A percentile compares a stretch with the other conserved stretches of the same genome.
Conservation (phyloP, 2,797 vertebrate genomes). For the Coranthus polyacanthus region DNA sequence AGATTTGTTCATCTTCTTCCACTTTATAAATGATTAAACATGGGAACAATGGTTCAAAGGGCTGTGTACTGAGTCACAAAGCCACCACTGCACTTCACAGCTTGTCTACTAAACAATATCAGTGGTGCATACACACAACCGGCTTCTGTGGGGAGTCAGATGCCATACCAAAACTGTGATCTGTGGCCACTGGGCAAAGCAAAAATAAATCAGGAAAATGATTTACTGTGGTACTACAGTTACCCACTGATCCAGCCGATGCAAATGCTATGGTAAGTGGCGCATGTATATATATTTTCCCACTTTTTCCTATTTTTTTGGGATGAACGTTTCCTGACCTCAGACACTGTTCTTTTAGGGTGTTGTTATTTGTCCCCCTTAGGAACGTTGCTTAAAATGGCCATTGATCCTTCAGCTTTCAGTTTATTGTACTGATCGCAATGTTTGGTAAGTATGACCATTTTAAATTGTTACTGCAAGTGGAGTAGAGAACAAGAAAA, state of each 20-base stretch:
- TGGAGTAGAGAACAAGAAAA: no score
- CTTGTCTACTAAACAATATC: constrained; percentile 16
- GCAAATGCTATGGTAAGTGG: no score
- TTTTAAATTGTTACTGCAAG: no score
- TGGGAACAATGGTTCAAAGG: constrained; percentile 47
- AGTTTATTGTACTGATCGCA: neutral
- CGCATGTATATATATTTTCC: no score
- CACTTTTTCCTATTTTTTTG: no score
- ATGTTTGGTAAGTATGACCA: no score
- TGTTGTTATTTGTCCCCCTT: neutral
- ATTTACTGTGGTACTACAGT: no score
- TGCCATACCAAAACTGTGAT: neutral
- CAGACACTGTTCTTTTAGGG: neutral
- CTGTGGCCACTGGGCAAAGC: neutral
- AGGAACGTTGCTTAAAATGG: neutral
- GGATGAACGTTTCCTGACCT: no score
- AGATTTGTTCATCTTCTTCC: constrained; percentile 40
- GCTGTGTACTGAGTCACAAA: constrained; percentile 15
- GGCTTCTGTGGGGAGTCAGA: constrained; percentile 2
- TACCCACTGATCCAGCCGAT: no score
- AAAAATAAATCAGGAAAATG: neutral
- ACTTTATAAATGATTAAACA: constrained; percentile 49
- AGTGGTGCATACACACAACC: neutral
- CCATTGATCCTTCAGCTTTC: no score
- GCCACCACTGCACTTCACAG: constrained; percentile 28